Evolutionary conservation across 37 sponge, comb jelly and placozoan species (phyloP).

Genomic region (Petrosia ficiformis): DNA sequence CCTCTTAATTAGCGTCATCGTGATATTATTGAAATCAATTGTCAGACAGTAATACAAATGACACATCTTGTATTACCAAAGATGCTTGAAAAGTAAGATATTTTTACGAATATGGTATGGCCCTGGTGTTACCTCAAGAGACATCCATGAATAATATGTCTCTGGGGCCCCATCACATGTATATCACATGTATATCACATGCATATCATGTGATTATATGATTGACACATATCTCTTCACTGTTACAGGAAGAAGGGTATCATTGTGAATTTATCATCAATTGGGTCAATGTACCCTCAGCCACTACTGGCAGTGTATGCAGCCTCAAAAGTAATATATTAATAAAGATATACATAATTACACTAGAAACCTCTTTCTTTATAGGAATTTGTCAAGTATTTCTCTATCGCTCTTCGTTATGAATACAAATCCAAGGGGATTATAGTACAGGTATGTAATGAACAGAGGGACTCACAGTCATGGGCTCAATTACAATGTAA

Average conservation of each 20-base stretch:
- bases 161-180: too few relatives aligned
- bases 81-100: constrained; percentile 11
- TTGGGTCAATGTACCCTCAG: constrained; percentile 3
- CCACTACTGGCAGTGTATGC: constrained; percentile 14
- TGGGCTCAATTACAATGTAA: too few relatives aligned
- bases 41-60: constrained; percentile 13
- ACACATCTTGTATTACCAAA: constrained; percentile 21
- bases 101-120: too few relatives aligned
- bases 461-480: not conserved
- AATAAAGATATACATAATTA: too few relatives aligned
- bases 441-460: constrained; percentile 15
- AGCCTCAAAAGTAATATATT: not conserved
- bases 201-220: too few relatives aligned
- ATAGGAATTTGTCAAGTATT: constrained; percentile 16
- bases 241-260: constrained; percentile 6
- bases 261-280: constrained; percentile 19
- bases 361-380: not conserved
- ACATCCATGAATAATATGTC: too few relatives aligned
- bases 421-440: constrained; percentile 21
- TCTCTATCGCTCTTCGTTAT: constrained; percentile 5
- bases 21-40: constrained; percentile 6
- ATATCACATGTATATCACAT: too few relatives aligned
- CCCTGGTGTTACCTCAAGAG: too few relatives aligned
- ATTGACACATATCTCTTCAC: too few relatives aligned
- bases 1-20: not conserved